Evolutionary conservation across 2,797 vertebrate species (phyloP), one percentile per base, ranked within the genome.

Genomic region (Craterocephalus amniculus): DNA sequence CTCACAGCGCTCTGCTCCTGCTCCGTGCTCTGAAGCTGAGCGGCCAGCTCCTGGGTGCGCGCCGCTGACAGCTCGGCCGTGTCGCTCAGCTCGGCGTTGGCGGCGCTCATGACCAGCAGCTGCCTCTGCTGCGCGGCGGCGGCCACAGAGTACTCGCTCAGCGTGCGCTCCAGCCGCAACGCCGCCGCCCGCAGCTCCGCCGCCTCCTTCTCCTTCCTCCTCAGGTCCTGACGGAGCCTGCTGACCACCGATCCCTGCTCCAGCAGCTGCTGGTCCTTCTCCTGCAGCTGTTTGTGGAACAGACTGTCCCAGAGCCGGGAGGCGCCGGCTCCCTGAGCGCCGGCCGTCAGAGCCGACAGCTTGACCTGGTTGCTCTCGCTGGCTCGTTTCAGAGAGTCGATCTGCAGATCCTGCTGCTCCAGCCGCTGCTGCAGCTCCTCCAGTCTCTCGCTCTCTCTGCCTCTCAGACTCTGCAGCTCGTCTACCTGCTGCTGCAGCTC

Each of bases 241-340:
- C 65, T 86, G 72, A 96, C 93, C 64, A 87, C 93, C 63, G 86
- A 93, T 18, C 92, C 92, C 66, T 94, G 91, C 0, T 95, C 94
- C 4, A 94, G 92, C 24, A 96, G 87, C 81, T 96, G 95, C 58
- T 76, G 93, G 38, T 96, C 95, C 75, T 96, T 96, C 76, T 87
- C 95, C 6, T 94, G 87, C 49, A 96, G 6, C 84, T 83, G 57
- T 95, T 94, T 43, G n/a, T 94, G 94, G 83, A 94, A 96, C 60
- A 93, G 57, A 7, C 61, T 56, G 34, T 94, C 92, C 96, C 95
- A 96, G 0, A 81, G 84, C 61, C 92, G 94, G 64, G 90, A 65
- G 35, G 93, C 91, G 0, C 92, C 89, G 18, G 90, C 89, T 26
- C 90, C 91, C 22, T 90, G 92, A 58, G 94, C 89, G 12, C 88